A percentile compares a stretch with the other conserved stretches of the same genome.
Conservation (phyloP, 2,888 invertebrate genomes). For the Allygus modestus region DNA sequence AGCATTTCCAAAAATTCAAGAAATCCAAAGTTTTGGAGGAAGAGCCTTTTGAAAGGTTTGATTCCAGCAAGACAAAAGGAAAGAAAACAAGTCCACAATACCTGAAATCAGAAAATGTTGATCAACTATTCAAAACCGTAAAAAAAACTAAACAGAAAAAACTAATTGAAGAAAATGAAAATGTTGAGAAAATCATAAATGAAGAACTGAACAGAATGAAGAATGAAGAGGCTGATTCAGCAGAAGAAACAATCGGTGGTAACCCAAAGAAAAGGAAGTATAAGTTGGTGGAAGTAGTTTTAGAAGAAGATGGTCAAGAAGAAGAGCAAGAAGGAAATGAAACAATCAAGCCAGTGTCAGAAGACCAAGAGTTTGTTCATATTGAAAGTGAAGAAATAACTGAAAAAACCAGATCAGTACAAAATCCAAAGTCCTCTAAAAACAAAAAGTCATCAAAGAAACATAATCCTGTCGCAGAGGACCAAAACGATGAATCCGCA, state of each 20-base stretch:
- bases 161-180: slow-evolving; percentile 2
- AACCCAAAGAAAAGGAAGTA: slow-evolving; percentile 12
- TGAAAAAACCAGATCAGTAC: not conserved
- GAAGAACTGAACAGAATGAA: not conserved
- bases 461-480: not conserved
- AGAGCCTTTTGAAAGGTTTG: not conserved
- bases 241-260: not conserved
- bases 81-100: slow-evolving; percentile 35
- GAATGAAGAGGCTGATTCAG: not conserved
- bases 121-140: not conserved
- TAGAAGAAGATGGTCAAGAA: slow-evolving; percentile 36
- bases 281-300: slow-evolving; percentile 2
- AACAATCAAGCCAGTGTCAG: not conserved
- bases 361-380: not conserved
- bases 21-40: slow-evolving; percentile 28
- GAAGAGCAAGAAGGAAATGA: slow-evolving; percentile 45
- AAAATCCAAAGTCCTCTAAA: not conserved
- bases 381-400: slow-evolving; percentile 33
- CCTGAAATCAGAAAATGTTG: slow-evolving; percentile 8
- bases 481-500: not conserved
- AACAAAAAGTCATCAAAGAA: not conserved
- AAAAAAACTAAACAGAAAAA: slow-evolving; percentile 21
- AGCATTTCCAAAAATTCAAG: slow-evolving; percentile 9
- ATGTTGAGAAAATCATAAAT: not conserved
- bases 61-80: slow-evolving; percentile 4